phyloP scores from a whole-genome alignment of 2,113 vertebrate species.

The Prionailurus bengalensis region DNA sequence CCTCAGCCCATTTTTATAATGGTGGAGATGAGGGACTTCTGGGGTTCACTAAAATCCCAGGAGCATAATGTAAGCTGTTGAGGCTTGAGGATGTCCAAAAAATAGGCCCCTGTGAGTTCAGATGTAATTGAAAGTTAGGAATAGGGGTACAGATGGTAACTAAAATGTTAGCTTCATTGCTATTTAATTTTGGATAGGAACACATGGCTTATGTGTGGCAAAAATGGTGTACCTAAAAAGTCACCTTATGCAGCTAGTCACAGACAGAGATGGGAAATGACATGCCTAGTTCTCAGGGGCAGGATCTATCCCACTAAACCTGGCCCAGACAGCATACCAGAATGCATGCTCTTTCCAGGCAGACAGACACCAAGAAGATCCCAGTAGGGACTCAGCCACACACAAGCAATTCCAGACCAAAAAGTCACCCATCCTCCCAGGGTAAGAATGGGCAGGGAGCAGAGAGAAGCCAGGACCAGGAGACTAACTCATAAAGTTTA shows the following conservation, averaged over 20 bases:
- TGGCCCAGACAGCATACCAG: not conserved
- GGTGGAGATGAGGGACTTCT: not conserved
- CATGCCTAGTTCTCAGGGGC: not conserved
- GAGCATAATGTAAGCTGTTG: not conserved
- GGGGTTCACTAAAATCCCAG: not conserved
- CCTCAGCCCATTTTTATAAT: not conserved
- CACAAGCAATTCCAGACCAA: not conserved
- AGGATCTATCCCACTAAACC: not conserved
- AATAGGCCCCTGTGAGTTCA: not conserved
- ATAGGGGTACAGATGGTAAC: not conserved
- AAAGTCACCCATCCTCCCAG: not conserved
- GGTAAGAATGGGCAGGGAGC: not conserved
- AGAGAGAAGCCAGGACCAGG: not conserved
- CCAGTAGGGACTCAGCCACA: not conserved
- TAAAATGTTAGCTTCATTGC: slow-evolving; percentile 3
- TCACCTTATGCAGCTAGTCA: not conserved
- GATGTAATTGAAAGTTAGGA: not conserved
- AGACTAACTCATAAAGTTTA: not conserved
- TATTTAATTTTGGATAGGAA: not conserved
- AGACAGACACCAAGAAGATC: not conserved
- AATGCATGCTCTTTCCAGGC: not conserved
- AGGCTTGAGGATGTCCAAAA: not conserved
- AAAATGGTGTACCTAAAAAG: not conserved
- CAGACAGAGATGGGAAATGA: not conserved
- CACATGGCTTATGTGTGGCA: not conserved